These are phyloP conservation scores for Platyscapa corneri DNA, from an alignment of 1,140 invertebrate species.

Conservation along the genomic window DNA sequence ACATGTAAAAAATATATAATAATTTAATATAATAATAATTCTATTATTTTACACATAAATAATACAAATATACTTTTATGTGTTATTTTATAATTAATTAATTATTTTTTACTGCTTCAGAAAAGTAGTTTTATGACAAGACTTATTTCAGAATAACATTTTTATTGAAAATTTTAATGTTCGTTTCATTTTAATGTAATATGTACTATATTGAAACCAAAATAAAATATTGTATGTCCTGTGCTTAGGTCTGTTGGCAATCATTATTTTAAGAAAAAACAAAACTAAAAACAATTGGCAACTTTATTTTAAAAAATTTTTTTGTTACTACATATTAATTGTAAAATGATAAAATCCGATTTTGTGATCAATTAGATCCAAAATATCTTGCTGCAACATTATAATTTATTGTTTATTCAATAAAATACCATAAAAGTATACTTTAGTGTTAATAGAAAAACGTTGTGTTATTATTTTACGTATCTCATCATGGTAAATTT, in stretches of 20 bases:
- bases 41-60: too few species aligned
- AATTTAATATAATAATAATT: neutral
- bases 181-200: too few species aligned
- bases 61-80: neutral
- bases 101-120: slow-evolving; percentile 2
- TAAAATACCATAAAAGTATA: slow-evolving; percentile 9
- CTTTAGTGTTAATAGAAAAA: neutral
- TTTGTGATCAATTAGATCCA: slow-evolving; percentile 57
- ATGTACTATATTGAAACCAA: neutral
- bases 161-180: too few species aligned
- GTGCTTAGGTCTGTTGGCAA: slow-evolving; percentile 46
- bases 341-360: slow-evolving; percentile 61
- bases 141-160: too few species aligned
- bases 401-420: slow-evolving; percentile 22
- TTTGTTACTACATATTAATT: slow-evolving; percentile 52
- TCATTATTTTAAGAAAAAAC: slow-evolving; percentile 26
- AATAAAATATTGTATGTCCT: slow-evolving; percentile 50
- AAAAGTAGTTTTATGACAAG: too few species aligned
- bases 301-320: slow-evolving; percentile 27
- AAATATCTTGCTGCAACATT: neutral
- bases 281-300: neutral
- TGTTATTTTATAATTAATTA: slow-evolving; percentile 8
- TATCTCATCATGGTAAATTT: slow-evolving; percentile 19
- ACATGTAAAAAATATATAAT: neutral
- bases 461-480: neutral